These are phyloP conservation scores for Trematomus loennbergii DNA, from an alignment of 2,113 vertebrate genomes.

Conservation along the genomic window DNA sequence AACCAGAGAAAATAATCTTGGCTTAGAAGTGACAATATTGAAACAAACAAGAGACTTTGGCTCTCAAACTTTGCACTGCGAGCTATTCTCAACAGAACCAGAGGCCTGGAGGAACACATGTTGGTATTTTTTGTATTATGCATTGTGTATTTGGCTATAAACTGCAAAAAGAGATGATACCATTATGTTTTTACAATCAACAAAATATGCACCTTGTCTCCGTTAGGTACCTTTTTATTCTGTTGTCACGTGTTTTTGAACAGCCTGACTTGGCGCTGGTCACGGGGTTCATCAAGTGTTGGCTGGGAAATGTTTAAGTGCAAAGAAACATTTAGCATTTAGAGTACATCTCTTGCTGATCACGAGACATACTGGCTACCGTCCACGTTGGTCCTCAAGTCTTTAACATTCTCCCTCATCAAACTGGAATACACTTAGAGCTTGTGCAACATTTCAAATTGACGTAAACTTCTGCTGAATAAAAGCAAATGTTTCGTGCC, in stretches of 20 bases:
- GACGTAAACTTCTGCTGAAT: slow-evolving; percentile 30
- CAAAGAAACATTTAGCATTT: slow-evolving; percentile 73
- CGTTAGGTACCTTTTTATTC: slow-evolving; percentile 48
- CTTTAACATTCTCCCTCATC: slow-evolving; percentile 64
- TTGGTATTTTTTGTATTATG: slow-evolving; percentile 42
- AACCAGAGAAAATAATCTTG: slow-evolving; percentile 54
- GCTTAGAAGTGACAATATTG: slow-evolving; percentile 69
- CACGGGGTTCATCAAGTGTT: slow-evolving; percentile 32
- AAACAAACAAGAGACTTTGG: slow-evolving; percentile 46
- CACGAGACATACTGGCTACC: slow-evolving; percentile 68
- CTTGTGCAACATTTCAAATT: slow-evolving; percentile 57
- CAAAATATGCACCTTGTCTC: slow-evolving; percentile 53
- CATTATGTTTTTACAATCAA: slow-evolving; percentile 67
- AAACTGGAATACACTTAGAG: slow-evolving; percentile 54
- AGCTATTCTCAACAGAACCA: slow-evolving; percentile 51
- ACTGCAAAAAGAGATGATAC: slow-evolving; percentile 37
- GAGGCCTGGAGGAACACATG: slow-evolving; percentile 45
- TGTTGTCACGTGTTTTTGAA: slow-evolving; percentile 30
- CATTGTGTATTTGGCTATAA: slow-evolving; percentile 25
- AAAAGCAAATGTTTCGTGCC: slow-evolving; percentile 21
- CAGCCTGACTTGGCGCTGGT: slow-evolving; percentile 30
- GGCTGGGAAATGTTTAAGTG: slow-evolving; percentile 68
- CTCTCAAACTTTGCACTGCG: slow-evolving; percentile 43
- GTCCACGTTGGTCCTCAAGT: slow-evolving; percentile 49
- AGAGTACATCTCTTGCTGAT: slow-evolving; percentile 63